Base-by-base conservation (phyloP, 2,888 invertebrate species). In the Leptinotarsa peninsularis region DNA sequence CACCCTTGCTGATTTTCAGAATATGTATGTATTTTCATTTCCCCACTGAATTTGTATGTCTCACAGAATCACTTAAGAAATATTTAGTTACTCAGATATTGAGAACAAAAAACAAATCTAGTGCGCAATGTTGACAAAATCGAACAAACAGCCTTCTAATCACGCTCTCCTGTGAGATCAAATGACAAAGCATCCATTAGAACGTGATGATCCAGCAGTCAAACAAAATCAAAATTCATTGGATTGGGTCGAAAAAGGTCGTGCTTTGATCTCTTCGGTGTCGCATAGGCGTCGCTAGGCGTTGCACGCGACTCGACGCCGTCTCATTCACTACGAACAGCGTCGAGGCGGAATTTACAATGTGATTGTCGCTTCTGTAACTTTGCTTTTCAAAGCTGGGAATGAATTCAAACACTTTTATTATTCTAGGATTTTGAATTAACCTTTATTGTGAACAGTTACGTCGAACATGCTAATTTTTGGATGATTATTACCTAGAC, bases 291-390 rank as follows among this genome's bases (percentile, higher is more conserved):
- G 76, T 76, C 80, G 84, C 85, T 73, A 75, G 78, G 79, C 78
- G 75, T 76, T 77, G 84, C 85, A 84, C 86, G 86, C 85, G 86
- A 77, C 84, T 77, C 79, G 80, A 82, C 86, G 85, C 80, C 86
- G 86, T 81, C 82, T 85, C 84, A 85, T 87, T 85, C 84, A 83
- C 81, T 82, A 78, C 79, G 84, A 83, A 86, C 87, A 86, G 82
- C 86, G 86, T 83, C 86, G 83, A 85, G 88, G 88, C 85, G 88
- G 88, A 88, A 88, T 88, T 85, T 85, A 87, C 87, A 88, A 88
- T 88, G 87, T 85, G 87, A 88, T 86, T 86, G 86, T 82, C 83
- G 86, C 87, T 87, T 86, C 86, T 87, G 86, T 85, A 82, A 82
- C 71, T 60, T 74, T 74, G 82, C 79, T 84, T 84, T 82, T 86